Conservation (phyloP, 2,888 invertebrate species). For the Polydesmus complanatus region DNA sequence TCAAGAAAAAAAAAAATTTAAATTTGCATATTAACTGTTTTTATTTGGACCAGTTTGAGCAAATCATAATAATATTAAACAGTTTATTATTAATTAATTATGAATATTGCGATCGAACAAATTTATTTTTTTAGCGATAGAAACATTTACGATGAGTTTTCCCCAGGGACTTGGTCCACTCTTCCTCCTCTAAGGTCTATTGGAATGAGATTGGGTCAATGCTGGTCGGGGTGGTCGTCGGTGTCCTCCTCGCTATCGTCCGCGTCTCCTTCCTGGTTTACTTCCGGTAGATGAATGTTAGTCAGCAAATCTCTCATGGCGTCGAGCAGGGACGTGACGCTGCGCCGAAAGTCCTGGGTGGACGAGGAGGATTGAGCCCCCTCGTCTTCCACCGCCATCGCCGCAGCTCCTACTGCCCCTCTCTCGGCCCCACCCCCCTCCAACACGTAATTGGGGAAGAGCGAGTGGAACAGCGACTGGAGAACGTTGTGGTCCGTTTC, state of each 20-base stretch:
- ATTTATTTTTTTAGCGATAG: too few relatives aligned
- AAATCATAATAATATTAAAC: too few relatives aligned
- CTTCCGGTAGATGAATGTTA: conserved; percentile 46
- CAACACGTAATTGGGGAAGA: conserved; percentile 49
- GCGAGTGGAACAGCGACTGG: conserved; percentile 49
- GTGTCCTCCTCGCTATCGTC: conserved; percentile 23
- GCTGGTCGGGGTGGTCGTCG: too few relatives aligned
- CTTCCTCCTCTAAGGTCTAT: too few relatives aligned
- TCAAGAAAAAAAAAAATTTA: too few relatives aligned
- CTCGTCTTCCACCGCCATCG: conserved; percentile 27
- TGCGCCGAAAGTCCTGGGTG: conserved; percentile 43
- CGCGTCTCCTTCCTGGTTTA: conserved; percentile 36
- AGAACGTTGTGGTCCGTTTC: conserved; percentile 28
- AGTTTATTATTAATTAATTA: too few relatives aligned
- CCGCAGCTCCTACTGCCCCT: conserved; percentile 13
- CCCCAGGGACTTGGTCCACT: too few relatives aligned
- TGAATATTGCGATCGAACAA: too few relatives aligned
- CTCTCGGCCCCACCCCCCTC: conserved; percentile 7
- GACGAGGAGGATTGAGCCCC: conserved; percentile 20
- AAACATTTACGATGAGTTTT: too few relatives aligned
- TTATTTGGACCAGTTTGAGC: too few relatives aligned
- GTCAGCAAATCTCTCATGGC: conserved; percentile 57
- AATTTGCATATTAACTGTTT: too few relatives aligned
- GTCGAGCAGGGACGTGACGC: conserved; percentile 50
- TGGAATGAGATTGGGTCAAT: too few relatives aligned